Evolutionary conservation across 1,140 invertebrate species (phyloP).

Genomic region (Rhyacophila brunnea): DNA sequence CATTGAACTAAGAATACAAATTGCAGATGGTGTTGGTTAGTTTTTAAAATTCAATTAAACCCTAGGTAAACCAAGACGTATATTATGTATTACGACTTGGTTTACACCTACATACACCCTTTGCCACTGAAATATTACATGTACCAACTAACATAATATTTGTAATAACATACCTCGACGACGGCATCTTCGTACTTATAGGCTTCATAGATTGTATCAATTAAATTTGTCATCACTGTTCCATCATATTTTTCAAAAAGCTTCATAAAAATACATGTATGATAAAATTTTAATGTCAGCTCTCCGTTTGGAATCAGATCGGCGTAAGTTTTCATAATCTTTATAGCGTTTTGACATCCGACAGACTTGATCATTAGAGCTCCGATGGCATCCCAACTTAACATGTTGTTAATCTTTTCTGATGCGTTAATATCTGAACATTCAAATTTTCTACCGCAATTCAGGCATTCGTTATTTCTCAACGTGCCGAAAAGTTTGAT

Average conservation of each 20-base stretch:
- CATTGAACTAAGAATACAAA: no score
- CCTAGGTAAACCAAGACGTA: no score
- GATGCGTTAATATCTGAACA: not conserved
- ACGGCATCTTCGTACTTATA: conserved; percentile 46
- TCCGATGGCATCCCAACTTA: conserved; percentile 51
- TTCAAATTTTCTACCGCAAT: conserved; percentile 50
- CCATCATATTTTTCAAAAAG: conserved; percentile 49
- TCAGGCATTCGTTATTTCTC: conserved; percentile 49
- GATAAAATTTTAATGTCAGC: conserved; percentile 49
- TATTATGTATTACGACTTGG: no score
- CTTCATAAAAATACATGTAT: conserved; percentile 44
- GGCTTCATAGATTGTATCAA: conserved; percentile 47
- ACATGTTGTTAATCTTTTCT: conserved; percentile 39
- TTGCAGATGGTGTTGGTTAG: no score
- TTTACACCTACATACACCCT: no score
- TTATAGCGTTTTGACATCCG: conserved; percentile 48
- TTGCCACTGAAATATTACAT: no score
- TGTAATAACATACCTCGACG: conserved; percentile 41
- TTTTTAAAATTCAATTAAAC: no score
- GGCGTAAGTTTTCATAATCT: conserved; percentile 45
- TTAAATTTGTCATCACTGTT: conserved; percentile 41
- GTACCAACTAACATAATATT: not conserved
- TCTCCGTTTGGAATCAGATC: conserved; percentile 44
- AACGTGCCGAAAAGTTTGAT: conserved; percentile 48
- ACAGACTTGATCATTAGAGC: conserved; percentile 50